Base-by-base conservation (phyloP, 2,113 vertebrate genomes). In the Catharus fuscescens region DNA sequence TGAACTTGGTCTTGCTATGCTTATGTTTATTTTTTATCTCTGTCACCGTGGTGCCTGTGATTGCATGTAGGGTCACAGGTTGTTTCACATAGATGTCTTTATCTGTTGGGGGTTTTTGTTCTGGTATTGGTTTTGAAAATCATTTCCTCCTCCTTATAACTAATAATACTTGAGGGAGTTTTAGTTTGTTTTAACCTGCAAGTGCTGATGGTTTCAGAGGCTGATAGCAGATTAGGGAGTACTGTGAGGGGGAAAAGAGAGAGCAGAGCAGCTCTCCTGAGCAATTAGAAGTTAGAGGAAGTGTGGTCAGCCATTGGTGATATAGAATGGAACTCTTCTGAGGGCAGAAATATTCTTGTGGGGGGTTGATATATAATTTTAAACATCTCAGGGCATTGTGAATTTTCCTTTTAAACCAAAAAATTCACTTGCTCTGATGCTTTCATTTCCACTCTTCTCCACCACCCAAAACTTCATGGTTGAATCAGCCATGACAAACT, bases 151-250 rank as follows among this genome's bases (percentile, higher is more conserved):
- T 86, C 42, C 82, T 86, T 40, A 34, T 32, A 95, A 66, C 79
- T 93, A 60, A 66, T 80, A 70, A 54, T 32, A 66, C 85, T 94
- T 82, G 42, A 72, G 79, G 60, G 88, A 90, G 80, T 90, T 93
- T 71, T 38, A 65, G 78, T 92, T 89, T 97, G 67, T 42, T 87
- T 94, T 85, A 84, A 67, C 78, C 66, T 66, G 61, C 62, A 34
- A 69, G 78, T 25, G 71, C 48, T 77, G 83, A 80, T 94, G 91
- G 67, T 72, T 96, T 88, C 64, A 40, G 87, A 86, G 90, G 6
- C 76, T 94, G 62, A 90, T 88, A 86, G 94, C 74, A 90, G 93
- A 54, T 88, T 42, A 77, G 91, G 86, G 94, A 88, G 78, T 77
- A 42, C 66, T 28, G 6, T 28, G 50, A 88, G 50, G 52, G 38